These are phyloP conservation scores for Sphaerodactylus townsendi DNA, from an alignment of 2,113 vertebrate species.

Conservation along the genomic window DNA sequence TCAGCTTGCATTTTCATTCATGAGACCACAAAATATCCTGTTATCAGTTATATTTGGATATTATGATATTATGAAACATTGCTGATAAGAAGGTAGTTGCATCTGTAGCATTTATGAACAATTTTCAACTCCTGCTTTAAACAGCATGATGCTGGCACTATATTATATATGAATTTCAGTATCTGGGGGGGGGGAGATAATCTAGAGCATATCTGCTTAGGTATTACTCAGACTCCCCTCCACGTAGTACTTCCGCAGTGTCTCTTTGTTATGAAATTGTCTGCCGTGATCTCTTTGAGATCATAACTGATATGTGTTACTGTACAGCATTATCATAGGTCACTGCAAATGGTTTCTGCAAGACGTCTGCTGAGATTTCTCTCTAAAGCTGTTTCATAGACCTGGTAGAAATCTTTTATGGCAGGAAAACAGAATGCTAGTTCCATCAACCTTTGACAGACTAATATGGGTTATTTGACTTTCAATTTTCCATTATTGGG, in stretches of 20 bases:
- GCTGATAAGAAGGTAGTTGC: background rate
- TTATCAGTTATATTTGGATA: background rate
- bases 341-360: constrained; percentile 58
- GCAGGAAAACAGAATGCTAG: constrained; percentile 58
- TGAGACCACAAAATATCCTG: background rate
- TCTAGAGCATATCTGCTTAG: constrained; percentile 44
- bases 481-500: constrained; percentile 68
- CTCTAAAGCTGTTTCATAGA: constrained; percentile 57
- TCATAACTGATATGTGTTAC: constrained; percentile 51
- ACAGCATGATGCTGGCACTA: background rate
- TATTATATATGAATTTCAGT: background rate
- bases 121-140: background rate
- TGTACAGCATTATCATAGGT: constrained; percentile 60
- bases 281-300: constrained; percentile 21
- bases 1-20: background rate
- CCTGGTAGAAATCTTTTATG: constrained; percentile 46
- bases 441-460: constrained; percentile 70
- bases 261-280: constrained; percentile 45
- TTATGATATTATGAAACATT: background rate
- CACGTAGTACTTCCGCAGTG: constrained; percentile 55
- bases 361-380: constrained; percentile 62
- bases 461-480: constrained; percentile 72
- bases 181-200: background rate
- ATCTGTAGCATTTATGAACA: constrained; percentile 12
- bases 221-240: constrained; percentile 50